Conservation (phyloP, 1,140 invertebrate species). For the Harpegnathos saltator region DNA sequence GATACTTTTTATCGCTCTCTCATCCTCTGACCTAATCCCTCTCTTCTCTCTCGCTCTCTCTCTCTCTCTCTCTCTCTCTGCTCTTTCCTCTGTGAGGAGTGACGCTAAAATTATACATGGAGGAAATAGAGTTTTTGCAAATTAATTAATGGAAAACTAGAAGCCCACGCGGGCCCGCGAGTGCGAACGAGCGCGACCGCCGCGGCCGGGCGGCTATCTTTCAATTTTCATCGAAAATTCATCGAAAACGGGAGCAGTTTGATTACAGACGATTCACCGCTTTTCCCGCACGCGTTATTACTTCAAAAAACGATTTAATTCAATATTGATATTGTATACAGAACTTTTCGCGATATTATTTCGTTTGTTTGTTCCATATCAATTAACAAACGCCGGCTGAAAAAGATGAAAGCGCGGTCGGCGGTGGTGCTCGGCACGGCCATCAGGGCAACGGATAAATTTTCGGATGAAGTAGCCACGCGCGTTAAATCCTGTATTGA, state of each 20-base stretch:
- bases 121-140: conserved; percentile 24
- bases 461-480: conserved; percentile 52
- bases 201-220: background rate
- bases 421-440: background rate
- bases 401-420: conserved; percentile 51
- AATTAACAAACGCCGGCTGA: conserved; percentile 51
- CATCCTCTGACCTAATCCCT: no score
- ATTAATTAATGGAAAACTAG: conserved; percentile 42
- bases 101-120: conserved; percentile 30
- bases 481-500: conserved; percentile 25
- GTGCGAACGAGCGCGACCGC: background rate
- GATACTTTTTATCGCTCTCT: no score
- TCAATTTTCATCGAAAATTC: conserved; percentile 44
- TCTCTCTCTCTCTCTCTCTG: background rate
- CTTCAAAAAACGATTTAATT: conserved; percentile 57
- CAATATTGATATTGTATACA: conserved; percentile 55
- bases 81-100: no score
- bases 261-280: conserved; percentile 33
- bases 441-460: conserved; percentile 49
- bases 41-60: background rate
- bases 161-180: background rate
- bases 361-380: conserved; percentile 58
- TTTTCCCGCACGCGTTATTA: conserved; percentile 23
- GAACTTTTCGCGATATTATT: conserved; percentile 52
- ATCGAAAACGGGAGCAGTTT: conserved; percentile 28